These are phyloP conservation scores for Drosophila chauvacae DNA, from an alignment of 1,140 invertebrate genomes.

Conservation along the genomic window DNA sequence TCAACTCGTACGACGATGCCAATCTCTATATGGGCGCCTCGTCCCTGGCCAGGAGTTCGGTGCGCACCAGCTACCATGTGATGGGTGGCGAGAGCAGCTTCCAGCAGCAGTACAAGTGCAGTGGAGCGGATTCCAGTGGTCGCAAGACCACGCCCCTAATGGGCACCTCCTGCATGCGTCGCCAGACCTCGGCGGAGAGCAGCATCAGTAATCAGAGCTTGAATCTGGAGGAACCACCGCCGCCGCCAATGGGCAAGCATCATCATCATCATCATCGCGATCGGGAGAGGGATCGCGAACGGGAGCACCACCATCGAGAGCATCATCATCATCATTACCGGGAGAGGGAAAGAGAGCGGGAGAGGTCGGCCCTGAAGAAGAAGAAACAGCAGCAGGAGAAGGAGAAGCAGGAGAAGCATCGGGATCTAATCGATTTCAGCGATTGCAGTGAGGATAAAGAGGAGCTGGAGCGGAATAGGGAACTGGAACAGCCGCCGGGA, in stretches of 20 bases:
- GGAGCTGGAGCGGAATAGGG: slow-evolving; percentile 22
- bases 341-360: slow-evolving; percentile 6
- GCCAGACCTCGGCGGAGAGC: slow-evolving; percentile 83
- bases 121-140: slow-evolving; percentile 60
- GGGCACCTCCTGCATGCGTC: slow-evolving; percentile 73
- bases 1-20: slow-evolving; percentile 76
- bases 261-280: slow-evolving; percentile 61
- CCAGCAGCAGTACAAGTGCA: slow-evolving; percentile 82
- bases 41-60: slow-evolving; percentile 77
- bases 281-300: slow-evolving; percentile 31
- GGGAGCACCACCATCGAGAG: slow-evolving; percentile 3
- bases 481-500: slow-evolving; percentile 37
- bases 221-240: slow-evolving; percentile 69
- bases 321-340: slow-evolving; percentile 17
- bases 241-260: slow-evolving; percentile 39
- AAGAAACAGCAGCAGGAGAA: slow-evolving; percentile 50
- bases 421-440: slow-evolving; percentile 79
- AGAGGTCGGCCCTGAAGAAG: slow-evolving; percentile 47
- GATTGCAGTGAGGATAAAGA: slow-evolving; percentile 76
- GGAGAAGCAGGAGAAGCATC: slow-evolving; percentile 26
- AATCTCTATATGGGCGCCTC: slow-evolving; percentile 67
- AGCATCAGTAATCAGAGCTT: slow-evolving; percentile 84
- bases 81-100: slow-evolving; percentile 75
- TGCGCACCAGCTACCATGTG: slow-evolving; percentile 76
- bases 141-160: slow-evolving; percentile 71